Percentiles rank a stretch among this genome's conserved stretches.
Evolutionary conservation across 2,113 vertebrate genomes (phyloP).

Genomic region (Archilochus colubris): DNA sequence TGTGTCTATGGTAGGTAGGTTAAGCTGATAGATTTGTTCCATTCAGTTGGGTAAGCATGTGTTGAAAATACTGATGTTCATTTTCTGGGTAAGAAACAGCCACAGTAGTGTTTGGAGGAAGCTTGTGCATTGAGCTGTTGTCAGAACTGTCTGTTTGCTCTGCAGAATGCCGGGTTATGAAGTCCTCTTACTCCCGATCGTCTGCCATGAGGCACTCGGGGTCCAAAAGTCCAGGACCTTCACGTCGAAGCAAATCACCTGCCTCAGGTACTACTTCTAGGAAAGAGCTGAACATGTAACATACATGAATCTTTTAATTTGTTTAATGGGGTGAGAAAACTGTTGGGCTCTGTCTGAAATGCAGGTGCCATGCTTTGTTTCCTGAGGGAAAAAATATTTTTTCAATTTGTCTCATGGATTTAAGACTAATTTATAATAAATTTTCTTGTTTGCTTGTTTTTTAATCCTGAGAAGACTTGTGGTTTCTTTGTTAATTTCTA

Average conservation of each 20-base stretch:
- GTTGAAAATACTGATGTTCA: not conserved
- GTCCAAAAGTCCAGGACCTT: conserved; percentile 87
- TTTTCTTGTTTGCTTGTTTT: not conserved
- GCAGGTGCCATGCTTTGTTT: not conserved
- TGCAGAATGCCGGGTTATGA: conserved; percentile 91
- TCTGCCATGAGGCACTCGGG: conserved; percentile 76
- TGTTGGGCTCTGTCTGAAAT: not conserved
- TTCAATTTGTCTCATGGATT: not conserved
- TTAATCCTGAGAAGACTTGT: not conserved
- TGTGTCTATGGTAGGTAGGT: not conserved
- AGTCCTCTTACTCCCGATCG: conserved; percentile 85
- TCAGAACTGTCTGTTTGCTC: conserved; percentile 3
- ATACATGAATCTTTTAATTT: not conserved
- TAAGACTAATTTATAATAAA: not conserved
- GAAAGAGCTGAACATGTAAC: not conserved
- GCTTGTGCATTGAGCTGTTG: not conserved
- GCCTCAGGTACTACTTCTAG: conserved; percentile 80
- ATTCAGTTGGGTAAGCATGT: not conserved
- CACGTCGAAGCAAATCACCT: conserved; percentile 92
- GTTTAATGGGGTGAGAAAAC: not conserved
- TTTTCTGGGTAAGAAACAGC: not conserved
- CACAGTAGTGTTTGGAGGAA: not conserved
- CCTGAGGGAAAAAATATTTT: not conserved
- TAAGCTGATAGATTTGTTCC: not conserved
- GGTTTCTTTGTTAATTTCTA: not conserved